Conservation (phyloP, 1,140 invertebrate species). For the Drosophila melanica region DNA sequence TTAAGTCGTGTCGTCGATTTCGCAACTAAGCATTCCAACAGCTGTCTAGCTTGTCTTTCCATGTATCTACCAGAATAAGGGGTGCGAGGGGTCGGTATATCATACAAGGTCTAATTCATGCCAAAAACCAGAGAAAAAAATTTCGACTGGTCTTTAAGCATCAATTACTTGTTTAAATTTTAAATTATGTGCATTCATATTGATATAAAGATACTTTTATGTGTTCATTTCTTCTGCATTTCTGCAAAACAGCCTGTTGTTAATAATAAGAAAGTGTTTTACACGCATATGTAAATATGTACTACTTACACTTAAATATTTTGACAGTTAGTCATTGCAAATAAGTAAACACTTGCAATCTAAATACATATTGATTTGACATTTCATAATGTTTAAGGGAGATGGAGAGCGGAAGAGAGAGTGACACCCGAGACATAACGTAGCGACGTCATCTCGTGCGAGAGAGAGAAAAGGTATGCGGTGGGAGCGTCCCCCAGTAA, state of each 20-base stretch:
- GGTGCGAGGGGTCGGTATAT: slow-evolving; percentile 1
- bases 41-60: slow-evolving; percentile 38
- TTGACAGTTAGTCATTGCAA: too few species aligned
- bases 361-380: slow-evolving; percentile 5
- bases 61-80: background rate
- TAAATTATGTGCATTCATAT: slow-evolving; percentile 5
- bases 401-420: background rate
- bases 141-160: slow-evolving; percentile 37
- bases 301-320: background rate
- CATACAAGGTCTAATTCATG: slow-evolving; percentile 21
- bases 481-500: slow-evolving; percentile 13
- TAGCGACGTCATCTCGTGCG: slow-evolving; percentile 4
- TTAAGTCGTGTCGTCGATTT: slow-evolving; percentile 29
- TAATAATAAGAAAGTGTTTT: slow-evolving; percentile 54
- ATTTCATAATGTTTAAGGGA: slow-evolving; percentile 23
- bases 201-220: slow-evolving; percentile 1
- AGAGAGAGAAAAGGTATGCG: slow-evolving; percentile 2
- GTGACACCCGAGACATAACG: slow-evolving; percentile 10
- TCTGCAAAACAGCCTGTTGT: slow-evolving; percentile 16
- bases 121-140: slow-evolving; percentile 12
- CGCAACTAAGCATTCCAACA: slow-evolving; percentile 53
- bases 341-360: background rate
- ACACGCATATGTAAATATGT: slow-evolving; percentile 1
- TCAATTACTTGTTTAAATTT: slow-evolving; percentile 25
- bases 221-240: slow-evolving; percentile 1